Percentiles rank a stretch among this genome's conserved stretches.
phyloP scores from a whole-genome alignment of 1,140 invertebrate species.

The Ips typographus region DNA sequence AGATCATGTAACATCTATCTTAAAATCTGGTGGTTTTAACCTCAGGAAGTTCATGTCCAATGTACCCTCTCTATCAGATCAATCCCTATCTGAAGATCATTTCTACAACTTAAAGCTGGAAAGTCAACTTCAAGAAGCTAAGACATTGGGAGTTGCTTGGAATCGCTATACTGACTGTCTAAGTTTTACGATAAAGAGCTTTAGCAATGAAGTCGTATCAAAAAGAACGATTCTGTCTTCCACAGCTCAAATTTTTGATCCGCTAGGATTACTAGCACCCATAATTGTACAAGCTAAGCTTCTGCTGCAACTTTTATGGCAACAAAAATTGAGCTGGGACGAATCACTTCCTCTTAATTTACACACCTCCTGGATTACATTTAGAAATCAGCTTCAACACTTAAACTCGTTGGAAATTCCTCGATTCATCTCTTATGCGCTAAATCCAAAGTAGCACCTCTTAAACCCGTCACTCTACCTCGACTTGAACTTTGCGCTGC shows the following conservation, averaged over 20 bases:
- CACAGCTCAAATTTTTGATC: slow-evolving; percentile 3
- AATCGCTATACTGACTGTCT: too few relatives aligned
- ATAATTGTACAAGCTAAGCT: slow-evolving; percentile 14
- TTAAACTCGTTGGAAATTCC: neutral
- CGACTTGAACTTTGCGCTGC: too few relatives aligned
- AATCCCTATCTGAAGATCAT: neutral
- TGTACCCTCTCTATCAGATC: neutral
- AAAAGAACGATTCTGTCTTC: too few relatives aligned
- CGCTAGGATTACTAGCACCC: slow-evolving; percentile 9
- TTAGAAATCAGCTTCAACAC: neutral
- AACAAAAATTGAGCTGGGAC: slow-evolving; percentile 13
- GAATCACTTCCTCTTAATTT: neutral
- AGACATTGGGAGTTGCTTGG: too few relatives aligned
- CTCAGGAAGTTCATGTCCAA: neutral
- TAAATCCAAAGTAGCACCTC: too few relatives aligned
- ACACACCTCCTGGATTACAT: neutral
- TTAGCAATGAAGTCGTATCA: too few relatives aligned
- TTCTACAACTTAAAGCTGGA: too few relatives aligned
- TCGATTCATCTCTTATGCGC: neutral
- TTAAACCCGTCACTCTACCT: too few relatives aligned
- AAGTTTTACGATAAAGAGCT: too few relatives aligned
- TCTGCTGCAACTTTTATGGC: slow-evolving; percentile 14
- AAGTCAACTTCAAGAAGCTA: too few relatives aligned
- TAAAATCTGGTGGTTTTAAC: slow-evolving; percentile 6
- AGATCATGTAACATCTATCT: neutral